phyloP scores from a whole-genome alignment of 37 sponge, comb jelly and placozoan species.

The Mnemiopsis leidyi region DNA sequence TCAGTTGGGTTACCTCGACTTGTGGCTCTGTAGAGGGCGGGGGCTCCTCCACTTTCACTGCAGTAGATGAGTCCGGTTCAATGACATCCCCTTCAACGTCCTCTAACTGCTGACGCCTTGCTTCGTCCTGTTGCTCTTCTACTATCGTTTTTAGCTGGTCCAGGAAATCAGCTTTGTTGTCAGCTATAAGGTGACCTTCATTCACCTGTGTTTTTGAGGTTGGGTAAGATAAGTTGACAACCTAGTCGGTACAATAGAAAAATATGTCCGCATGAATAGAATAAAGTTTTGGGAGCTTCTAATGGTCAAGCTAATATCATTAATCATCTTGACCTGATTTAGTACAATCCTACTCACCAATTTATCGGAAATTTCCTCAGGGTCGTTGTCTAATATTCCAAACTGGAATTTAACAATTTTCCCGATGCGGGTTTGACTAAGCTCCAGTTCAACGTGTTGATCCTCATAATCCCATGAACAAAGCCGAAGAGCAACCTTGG shows the following conservation, averaged over 20 bases:
- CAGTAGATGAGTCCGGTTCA: neutral
- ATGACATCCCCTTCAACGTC: neutral
- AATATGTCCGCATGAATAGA: no score
- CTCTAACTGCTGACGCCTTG: neutral
- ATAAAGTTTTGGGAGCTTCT: no score
- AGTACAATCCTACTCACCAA: no score
- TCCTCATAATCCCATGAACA: slow-evolving; percentile 37
- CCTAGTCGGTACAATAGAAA: no score
- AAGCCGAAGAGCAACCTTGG: neutral
- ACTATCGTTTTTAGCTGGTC: slow-evolving; percentile 9
- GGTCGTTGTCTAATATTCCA: slow-evolving; percentile 41
- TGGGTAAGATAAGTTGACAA: no score
- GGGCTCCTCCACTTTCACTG: neutral
- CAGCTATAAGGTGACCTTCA: slow-evolving; percentile 7
- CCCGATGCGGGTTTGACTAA: slow-evolving; percentile 57
- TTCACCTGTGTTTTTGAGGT: neutral
- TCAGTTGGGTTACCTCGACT: neutral
- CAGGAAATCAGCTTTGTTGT: slow-evolving; percentile 59
- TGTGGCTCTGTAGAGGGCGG: neutral
- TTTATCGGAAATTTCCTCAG: slow-evolving; percentile 49
- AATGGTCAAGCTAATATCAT: no score
- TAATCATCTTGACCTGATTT: no score
- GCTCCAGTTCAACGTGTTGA: slow-evolving; percentile 50
- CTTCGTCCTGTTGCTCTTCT: slow-evolving; percentile 24
- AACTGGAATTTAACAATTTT: slow-evolving; percentile 64